A percentile compares a stretch with the other conserved stretches of the same genome.
These are phyloP conservation scores for Parnassius glacialis DNA, from an alignment of 2,888 invertebrate species.

Conservation along the genomic window DNA sequence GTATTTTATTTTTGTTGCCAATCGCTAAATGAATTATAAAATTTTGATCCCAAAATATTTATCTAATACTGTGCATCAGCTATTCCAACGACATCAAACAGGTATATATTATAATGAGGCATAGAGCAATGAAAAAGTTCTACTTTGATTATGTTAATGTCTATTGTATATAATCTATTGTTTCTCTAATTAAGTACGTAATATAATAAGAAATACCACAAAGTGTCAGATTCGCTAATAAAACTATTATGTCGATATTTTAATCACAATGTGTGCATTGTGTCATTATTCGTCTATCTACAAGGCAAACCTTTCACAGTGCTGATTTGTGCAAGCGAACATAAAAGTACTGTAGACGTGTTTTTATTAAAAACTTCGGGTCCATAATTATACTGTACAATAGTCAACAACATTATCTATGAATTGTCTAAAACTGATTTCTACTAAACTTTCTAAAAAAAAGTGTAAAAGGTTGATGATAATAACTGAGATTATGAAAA, in stretches of 20 bases:
- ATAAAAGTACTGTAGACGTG: slow-evolving; percentile 30
- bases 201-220: slow-evolving; percentile 46
- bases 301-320: slow-evolving; percentile 36
- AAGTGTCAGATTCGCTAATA: slow-evolving; percentile 31
- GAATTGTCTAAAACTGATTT: slow-evolving; percentile 47
- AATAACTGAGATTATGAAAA: no score
- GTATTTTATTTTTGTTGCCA: slow-evolving; percentile 40
- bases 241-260: slow-evolving; percentile 6
- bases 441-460: slow-evolving; percentile 16
- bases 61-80: slow-evolving; percentile 21
- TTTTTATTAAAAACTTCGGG: slow-evolving; percentile 31
- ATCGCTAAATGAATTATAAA: slow-evolving; percentile 41
- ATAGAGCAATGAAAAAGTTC: slow-evolving; percentile 46
- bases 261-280: slow-evolving; percentile 22
- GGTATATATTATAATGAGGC: slow-evolving; percentile 34
- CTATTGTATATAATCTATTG: slow-evolving; percentile 42
- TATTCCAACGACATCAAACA: neutral
- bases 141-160: slow-evolving; percentile 61
- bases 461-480: no score
- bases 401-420: slow-evolving; percentile 54
- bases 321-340: slow-evolving; percentile 42
- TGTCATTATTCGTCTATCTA: slow-evolving; percentile 34
- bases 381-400: slow-evolving; percentile 40
- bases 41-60: slow-evolving; percentile 70
- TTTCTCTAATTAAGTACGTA: slow-evolving; percentile 64